A percentile compares a stretch with the other conserved stretches of the same genome.
phyloP scores from a whole-genome alignment of 1,140 invertebrate species.

The Araneus ventricosus region DNA sequence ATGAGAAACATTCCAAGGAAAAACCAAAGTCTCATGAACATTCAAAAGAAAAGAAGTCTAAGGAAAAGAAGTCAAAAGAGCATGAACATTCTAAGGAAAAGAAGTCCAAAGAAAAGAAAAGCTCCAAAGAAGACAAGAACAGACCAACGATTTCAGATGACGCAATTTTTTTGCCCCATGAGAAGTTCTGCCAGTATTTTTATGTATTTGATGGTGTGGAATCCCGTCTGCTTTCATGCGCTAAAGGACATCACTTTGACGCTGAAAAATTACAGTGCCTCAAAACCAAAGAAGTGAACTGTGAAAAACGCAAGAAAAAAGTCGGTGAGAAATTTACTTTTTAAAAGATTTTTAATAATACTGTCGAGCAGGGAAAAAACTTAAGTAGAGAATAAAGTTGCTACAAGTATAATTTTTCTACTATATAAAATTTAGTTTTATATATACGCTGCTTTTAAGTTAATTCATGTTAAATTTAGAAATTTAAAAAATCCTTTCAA shows the following conservation, averaged over 20 bases:
- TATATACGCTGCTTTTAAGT: no score
- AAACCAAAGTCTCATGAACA: not conserved
- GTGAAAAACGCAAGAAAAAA: conserved; percentile 64
- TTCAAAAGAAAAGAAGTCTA: not conserved
- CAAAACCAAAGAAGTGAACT: conserved; percentile 52
- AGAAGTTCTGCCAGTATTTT: conserved; percentile 68
- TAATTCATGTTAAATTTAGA: no score
- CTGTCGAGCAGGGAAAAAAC: no score
- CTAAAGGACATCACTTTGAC: conserved; percentile 32
- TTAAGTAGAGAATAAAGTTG: no score
- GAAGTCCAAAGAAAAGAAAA: not conserved
- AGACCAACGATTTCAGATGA: conserved; percentile 24
- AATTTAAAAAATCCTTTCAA: no score
- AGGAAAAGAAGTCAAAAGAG: not conserved
- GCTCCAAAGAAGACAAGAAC: not conserved
- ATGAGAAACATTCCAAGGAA: conserved; percentile 5
- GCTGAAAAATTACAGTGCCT: conserved; percentile 50
- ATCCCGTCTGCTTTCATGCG: conserved; percentile 21
- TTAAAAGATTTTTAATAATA: no score
- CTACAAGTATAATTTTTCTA: no score
- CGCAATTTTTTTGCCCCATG: conserved; percentile 62
- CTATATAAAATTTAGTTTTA: no score
- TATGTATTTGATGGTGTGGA: conserved; percentile 63
- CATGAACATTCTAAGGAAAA: not conserved
- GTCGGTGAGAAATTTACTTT: conserved; percentile 15